Percentiles rank a stretch among this genome's conserved stretches.
phyloP scores from a whole-genome alignment of 2,888 invertebrate species.

The Xanthorhoe spadicearia region DNA sequence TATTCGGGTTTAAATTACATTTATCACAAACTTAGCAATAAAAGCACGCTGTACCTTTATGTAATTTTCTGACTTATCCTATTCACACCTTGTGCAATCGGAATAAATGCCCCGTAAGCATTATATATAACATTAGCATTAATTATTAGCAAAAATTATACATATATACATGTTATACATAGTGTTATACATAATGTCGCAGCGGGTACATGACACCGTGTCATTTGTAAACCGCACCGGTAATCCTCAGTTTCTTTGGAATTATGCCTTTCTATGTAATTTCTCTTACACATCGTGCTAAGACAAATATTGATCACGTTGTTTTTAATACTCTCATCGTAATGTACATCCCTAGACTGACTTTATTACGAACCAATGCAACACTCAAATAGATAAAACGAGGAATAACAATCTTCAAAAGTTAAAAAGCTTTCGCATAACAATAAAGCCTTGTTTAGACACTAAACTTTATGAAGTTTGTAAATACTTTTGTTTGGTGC shows the following conservation, averaged over 20 bases:
- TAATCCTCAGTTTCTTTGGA: slow-evolving; percentile 50
- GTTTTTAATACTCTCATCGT: neutral
- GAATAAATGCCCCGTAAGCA: neutral
- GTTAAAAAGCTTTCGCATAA: no score
- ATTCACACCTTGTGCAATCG: neutral
- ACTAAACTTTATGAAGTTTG: neutral
- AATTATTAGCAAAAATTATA: no score
- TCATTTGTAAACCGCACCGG: slow-evolving; percentile 48
- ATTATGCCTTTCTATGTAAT: slow-evolving; percentile 56
- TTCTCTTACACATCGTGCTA: slow-evolving; percentile 47
- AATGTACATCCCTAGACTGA: no score
- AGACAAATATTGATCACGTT: slow-evolving; percentile 51
- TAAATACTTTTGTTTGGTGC: neutral
- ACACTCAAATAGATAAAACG: no score
- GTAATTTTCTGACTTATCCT: neutral
- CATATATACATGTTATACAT: no score
- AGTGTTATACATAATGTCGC: no score
- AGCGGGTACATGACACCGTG: slow-evolving; percentile 45
- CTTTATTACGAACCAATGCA: no score
- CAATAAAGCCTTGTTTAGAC: neutral
- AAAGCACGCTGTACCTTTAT: neutral
- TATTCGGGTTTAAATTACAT: no score
- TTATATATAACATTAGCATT: no score
- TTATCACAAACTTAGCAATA: no score
- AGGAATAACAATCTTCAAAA: no score